Base-by-base conservation (phyloP, 2,888 invertebrate species). In the Tiliacea aurago region DNA sequence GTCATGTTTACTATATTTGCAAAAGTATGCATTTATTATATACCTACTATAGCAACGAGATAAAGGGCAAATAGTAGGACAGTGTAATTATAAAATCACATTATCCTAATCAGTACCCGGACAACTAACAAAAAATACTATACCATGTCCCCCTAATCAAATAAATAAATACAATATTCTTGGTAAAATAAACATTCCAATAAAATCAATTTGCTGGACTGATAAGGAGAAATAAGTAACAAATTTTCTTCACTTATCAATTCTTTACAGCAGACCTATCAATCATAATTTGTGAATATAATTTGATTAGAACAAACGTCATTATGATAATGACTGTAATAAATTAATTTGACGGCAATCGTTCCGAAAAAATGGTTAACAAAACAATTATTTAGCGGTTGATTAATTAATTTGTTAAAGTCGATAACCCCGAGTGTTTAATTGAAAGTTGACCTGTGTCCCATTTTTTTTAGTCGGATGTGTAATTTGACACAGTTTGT, bases 401-500 rank as follows among this genome's bases (percentile, higher is more conserved):
- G 51, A 65, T 73, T 67, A 78, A 76, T 73, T 77, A 64, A 77
- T 79, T 73, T 63, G 73, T 80, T 66, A 23, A 63, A 56, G 70
- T 70, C 73, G 83, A 86, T 84, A 87, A 83, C 81, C 79, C 76
- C 74, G 65, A 45, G 23, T 47, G 69, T 47, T 64, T 80, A 86
- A 83, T 81, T 81, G 69, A 78, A 59, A 49, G 80, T 68, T 84
- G 81, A 78, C 85, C 85, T 66, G 74, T 78, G 82, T 56, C 76
- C 85, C 47, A 87, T 81, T 86, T 70, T 76, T 67, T 66, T 71
- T 73, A 67, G 68, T 80, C 84, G 87, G 81, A 81, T 70, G 86
- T 84, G 77, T 86, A 70, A 56, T 81, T 70, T 79, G 67, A 72
- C 76, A 70, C 67, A 66, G 67, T 84, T 68, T 66, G 45, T 51